A percentile compares a stretch with the other conserved stretches of the same genome.
Conservation (phyloP, 1,140 invertebrate genomes). For the Branchinecta lindahli region DNA sequence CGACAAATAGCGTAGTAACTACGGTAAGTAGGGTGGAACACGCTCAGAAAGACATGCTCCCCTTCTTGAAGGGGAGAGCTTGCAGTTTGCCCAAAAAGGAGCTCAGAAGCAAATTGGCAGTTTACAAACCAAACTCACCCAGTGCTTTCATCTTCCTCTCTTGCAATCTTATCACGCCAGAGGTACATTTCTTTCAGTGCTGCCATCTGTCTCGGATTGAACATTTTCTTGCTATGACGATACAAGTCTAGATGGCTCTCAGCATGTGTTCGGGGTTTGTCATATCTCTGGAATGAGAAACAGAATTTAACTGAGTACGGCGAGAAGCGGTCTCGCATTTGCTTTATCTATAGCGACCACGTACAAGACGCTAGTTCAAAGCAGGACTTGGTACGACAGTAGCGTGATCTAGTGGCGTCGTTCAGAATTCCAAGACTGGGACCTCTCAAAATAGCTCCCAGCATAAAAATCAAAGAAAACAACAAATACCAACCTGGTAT, state of each 20-base stretch:
- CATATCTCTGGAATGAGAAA: conserved; percentile 46
- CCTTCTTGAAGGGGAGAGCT: too few relatives aligned
- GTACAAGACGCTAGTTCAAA: background rate
- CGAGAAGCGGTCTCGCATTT: background rate
- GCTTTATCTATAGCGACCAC: background rate
- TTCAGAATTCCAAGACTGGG: too few relatives aligned
- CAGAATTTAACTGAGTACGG: conserved; percentile 13
- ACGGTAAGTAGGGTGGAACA: too few relatives aligned
- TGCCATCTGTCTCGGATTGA: conserved; percentile 68
- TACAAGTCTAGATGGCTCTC: conserved; percentile 60
- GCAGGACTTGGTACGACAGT: too few relatives aligned
- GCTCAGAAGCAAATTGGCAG: too few relatives aligned
- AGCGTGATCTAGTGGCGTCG: too few relatives aligned
- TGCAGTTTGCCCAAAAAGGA: too few relatives aligned
- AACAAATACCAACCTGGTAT: too few relatives aligned
- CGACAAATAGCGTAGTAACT: too few relatives aligned
- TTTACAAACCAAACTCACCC: conserved; percentile 34
- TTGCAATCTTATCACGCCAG: conserved; percentile 75
- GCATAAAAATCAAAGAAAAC: too few relatives aligned
- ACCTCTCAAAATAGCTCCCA: too few relatives aligned
- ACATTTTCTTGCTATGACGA: conserved; percentile 55
- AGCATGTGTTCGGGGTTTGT: conserved; percentile 55
- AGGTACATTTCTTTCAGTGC: conserved; percentile 64
- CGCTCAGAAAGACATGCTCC: too few relatives aligned
- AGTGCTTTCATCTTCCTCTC: conserved; percentile 77